Percentiles rank a stretch among this genome's conserved stretches.
These are phyloP conservation scores for Regulus satrapa DNA, from an alignment of 2,113 vertebrate species.

Conservation along the genomic window DNA sequence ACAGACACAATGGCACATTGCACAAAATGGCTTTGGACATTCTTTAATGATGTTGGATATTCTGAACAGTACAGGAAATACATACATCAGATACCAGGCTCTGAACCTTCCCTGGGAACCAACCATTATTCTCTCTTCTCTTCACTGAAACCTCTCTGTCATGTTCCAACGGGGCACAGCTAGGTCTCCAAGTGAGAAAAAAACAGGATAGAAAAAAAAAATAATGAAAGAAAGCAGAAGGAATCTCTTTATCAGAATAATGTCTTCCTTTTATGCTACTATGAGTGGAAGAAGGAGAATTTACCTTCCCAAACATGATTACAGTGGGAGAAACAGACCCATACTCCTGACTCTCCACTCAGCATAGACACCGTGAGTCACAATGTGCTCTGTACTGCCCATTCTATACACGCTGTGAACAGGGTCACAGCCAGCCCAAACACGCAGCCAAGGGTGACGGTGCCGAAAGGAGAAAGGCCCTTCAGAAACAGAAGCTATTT, in stretches of 20 bases:
- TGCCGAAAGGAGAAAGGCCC: not conserved
- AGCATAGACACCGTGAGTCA: not conserved
- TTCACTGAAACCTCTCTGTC: not conserved
- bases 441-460: not conserved
- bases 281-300: not conserved
- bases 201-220: not conserved
- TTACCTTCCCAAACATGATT: not conserved
- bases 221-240: not conserved
- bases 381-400: not conserved
- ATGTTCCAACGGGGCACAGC: not conserved
- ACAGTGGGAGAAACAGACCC: not conserved
- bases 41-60: slow-evolving; percentile 40
- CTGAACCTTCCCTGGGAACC: not conserved
- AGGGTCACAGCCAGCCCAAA: not conserved
- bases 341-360: not conserved
- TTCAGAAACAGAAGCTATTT: too few species aligned
- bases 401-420: not conserved
- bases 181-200: not conserved
- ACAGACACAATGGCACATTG: not conserved
- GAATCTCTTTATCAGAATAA: not conserved
- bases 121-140: not conserved
- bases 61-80: not conserved
- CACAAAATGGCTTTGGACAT: not conserved
- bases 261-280: not conserved
- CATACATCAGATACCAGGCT: not conserved